These are phyloP conservation scores for Drosophila fungiperda DNA, from an alignment of 2,888 invertebrate genomes.

Conservation along the genomic window DNA sequence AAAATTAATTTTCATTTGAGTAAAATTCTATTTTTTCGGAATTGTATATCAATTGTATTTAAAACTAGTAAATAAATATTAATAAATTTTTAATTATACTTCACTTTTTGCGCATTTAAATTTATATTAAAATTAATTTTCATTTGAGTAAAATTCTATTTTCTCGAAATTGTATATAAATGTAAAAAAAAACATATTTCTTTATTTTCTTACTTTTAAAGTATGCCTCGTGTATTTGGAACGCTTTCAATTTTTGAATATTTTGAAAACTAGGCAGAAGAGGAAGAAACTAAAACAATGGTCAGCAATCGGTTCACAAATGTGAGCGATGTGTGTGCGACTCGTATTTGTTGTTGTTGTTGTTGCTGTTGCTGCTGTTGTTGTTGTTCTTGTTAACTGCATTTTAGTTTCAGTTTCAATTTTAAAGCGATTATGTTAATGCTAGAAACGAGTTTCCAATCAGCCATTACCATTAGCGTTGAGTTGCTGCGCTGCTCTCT, in stretches of 20 bases:
- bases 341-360: conserved; percentile 6
- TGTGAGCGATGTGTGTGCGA: conserved; percentile 39
- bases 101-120: not conserved
- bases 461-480: conserved; percentile 71
- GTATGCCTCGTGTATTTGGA: conserved; percentile 11
- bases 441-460: conserved; percentile 75
- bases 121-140: not conserved
- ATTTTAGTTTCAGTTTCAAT: conserved; percentile 76
- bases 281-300: conserved; percentile 39
- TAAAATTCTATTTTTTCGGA: too few relatives aligned
- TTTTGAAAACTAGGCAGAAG: conserved; percentile 15
- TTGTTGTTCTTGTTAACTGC: conserved; percentile 71
- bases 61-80: not conserved
- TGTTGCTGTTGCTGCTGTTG: conserved; percentile 19
- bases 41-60: too few relatives aligned
- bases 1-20: not conserved
- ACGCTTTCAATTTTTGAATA: conserved; percentile 33
- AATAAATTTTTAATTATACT: not conserved
- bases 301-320: conserved; percentile 49
- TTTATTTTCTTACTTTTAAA: conserved; percentile 1
- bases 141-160: not conserved
- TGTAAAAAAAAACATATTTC: not conserved
- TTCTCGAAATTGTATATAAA: not conserved
- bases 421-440: conserved; percentile 80
- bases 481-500: conserved; percentile 48